Base-by-base conservation (phyloP, 2,797 vertebrate genomes). In the Smutsia temminckii region DNA sequence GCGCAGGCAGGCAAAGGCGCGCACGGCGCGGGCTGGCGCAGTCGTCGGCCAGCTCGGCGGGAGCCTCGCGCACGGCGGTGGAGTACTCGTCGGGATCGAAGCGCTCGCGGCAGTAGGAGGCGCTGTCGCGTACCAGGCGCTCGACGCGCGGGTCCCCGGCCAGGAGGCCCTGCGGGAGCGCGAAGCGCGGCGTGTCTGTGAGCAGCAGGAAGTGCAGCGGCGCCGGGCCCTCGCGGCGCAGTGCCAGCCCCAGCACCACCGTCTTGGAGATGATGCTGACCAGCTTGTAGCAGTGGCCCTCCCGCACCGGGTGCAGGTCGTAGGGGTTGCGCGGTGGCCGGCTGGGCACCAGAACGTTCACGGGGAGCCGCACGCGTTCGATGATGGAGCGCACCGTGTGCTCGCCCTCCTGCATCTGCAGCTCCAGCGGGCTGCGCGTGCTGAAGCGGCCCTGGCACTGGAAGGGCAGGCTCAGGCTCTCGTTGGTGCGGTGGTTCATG, bases 401-500 rank as follows among this genome's bases (percentile, higher is more conserved):
- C 97, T 99, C 99, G 1, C 99, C 99, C 93, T 99, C 99, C 98
- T 99, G 99, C 99, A 99, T 99, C 96, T 99, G 99, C 98, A 99
- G 98, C 98, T 99, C 99, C 96, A 99, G 98, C 0, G 99, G 99
- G 57, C 99, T 99, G 94, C 99, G 99, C 0, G 99, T 99, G 98
- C 99, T 99, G 98, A 99, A 99, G 97, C 99, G 99, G 68, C 99
- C 99, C 49, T 99, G 99, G 98, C 99, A 99, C 97, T 99, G 99
- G 96, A 99, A 99, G 71, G 99, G 99, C 79, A 99, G 98, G 98
- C 99, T 99, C 95, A 99, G 98, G 95, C 99, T 99, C 98, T 99
- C 99, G 75, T 99, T 99, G 98, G 99, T 99, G 97, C 99, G 99
- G 97, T 99, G 99, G 98, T 99, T 99, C 99, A 99, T 99, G 96